Evolutionary conservation across 1,140 invertebrate genomes (phyloP).

Genomic region (Branchinecta lynchi): DNA sequence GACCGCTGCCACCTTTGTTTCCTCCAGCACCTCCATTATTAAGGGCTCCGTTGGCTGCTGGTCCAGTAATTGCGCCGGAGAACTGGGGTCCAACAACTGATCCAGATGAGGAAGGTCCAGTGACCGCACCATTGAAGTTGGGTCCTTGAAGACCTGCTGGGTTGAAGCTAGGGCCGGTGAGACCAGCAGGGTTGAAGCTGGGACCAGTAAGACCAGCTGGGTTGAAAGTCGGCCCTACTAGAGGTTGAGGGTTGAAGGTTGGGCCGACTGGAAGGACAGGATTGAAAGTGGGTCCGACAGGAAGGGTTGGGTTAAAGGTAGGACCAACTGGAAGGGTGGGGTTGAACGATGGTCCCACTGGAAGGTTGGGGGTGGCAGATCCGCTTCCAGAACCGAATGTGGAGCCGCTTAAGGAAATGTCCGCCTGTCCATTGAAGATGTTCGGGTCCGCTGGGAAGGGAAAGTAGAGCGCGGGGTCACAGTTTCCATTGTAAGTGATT

Average conservation of each 20-base stretch:
- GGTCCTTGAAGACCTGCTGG: background rate
- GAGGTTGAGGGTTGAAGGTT: background rate
- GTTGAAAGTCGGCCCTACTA: background rate
- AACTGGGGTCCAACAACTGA: too few relatives aligned
- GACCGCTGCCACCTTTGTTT: background rate
- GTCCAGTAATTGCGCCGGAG: too few relatives aligned
- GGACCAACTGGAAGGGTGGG: too few relatives aligned
- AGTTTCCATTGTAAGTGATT: conserved; percentile 15
- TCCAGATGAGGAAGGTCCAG: background rate
- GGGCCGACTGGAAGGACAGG: background rate
- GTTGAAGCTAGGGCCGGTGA: background rate
- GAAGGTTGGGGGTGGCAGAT: too few relatives aligned
- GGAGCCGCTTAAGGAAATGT: too few relatives aligned
- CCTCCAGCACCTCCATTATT: too few relatives aligned
- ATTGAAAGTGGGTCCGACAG: too few relatives aligned
- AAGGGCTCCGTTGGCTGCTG: too few relatives aligned
- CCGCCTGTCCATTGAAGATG: background rate
- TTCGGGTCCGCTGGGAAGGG: background rate
- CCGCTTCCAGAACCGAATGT: too few relatives aligned
- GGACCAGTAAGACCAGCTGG: background rate
- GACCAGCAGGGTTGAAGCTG: background rate
- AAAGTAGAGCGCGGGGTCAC: background rate
- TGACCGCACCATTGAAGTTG: background rate
- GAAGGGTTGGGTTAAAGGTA: too few relatives aligned
- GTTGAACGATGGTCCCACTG: too few relatives aligned